Conservation (phyloP, 1,140 invertebrate species). For the Aphis gossypii region DNA sequence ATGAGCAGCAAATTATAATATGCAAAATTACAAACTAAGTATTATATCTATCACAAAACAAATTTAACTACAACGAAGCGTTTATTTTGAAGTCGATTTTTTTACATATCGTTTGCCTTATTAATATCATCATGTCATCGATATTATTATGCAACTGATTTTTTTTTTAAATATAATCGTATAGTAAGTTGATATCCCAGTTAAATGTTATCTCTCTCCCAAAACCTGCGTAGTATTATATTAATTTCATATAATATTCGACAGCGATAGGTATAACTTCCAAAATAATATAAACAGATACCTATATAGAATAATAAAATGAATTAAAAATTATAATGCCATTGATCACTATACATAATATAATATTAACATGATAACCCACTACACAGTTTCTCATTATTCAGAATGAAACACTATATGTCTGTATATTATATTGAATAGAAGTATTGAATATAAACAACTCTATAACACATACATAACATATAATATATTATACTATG, state of each 20-base stretch:
- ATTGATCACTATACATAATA: neutral
- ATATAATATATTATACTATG: neutral
- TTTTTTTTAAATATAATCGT: neutral
- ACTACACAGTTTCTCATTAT: neutral
- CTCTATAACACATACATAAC: neutral
- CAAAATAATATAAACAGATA: neutral
- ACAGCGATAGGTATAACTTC: neutral
- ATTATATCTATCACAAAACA: neutral
- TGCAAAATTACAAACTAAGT: neutral
- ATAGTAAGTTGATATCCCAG: neutral
- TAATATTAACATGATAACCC: conserved; percentile 18
- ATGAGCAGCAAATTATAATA: neutral
- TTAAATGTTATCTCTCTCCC: neutral
- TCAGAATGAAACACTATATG: neutral
- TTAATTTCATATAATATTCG: too few species aligned
- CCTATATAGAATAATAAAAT: neutral
- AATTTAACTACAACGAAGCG: neutral
- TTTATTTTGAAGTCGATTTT: neutral
- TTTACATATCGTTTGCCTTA: neutral
- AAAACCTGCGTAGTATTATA: neutral
- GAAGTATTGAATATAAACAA: conserved; percentile 13
- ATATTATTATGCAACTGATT: neutral
- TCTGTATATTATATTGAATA: neutral
- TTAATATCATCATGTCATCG: neutral
- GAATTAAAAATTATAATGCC: neutral